phyloP scores from a whole-genome alignment of 1,140 invertebrate species.

The Lithobius niger region DNA sequence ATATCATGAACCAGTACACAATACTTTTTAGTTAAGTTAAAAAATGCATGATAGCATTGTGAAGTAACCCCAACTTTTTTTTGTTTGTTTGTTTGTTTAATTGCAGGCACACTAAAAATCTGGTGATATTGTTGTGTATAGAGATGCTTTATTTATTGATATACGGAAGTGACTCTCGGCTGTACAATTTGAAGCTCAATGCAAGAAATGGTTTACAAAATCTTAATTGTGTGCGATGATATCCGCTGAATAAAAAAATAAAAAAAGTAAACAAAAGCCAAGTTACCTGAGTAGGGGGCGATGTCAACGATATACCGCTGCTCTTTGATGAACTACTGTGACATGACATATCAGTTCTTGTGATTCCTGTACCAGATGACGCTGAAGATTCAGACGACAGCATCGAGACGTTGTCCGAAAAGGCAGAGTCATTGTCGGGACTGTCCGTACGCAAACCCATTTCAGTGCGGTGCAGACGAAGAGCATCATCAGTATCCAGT shows the following conservation, averaged over 20 bases:
- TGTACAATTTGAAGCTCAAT: too few relatives aligned
- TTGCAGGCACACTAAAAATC: too few relatives aligned
- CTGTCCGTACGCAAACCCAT: constrained; percentile 60
- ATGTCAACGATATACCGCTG: constrained; percentile 22
- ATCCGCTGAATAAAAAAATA: constrained; percentile 6
- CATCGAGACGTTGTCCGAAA: constrained; percentile 88
- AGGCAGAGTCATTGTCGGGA: constrained; percentile 93
- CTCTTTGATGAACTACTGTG: constrained; percentile 20
- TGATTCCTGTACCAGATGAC: constrained; percentile 54
- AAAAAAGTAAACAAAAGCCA: not conserved
- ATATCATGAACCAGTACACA: too few relatives aligned
- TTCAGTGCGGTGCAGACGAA: constrained; percentile 16
- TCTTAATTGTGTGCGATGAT: too few relatives aligned
- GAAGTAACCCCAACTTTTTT: too few relatives aligned
- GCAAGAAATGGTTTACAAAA: too few relatives aligned
- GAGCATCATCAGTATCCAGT: constrained; percentile 14
- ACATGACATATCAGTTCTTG: constrained; percentile 21
- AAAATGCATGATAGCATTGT: too few relatives aligned
- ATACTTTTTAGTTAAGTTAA: too few relatives aligned
- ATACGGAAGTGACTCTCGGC: too few relatives aligned
- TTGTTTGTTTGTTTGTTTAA: too few relatives aligned
- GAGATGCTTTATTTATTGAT: too few relatives aligned
- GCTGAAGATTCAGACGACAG: constrained; percentile 79
- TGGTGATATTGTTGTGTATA: too few relatives aligned
- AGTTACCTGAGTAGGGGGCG: constrained; percentile 25